Conservation (phyloP, 2,113 vertebrate species). For the Synodontis membranacea region DNA sequence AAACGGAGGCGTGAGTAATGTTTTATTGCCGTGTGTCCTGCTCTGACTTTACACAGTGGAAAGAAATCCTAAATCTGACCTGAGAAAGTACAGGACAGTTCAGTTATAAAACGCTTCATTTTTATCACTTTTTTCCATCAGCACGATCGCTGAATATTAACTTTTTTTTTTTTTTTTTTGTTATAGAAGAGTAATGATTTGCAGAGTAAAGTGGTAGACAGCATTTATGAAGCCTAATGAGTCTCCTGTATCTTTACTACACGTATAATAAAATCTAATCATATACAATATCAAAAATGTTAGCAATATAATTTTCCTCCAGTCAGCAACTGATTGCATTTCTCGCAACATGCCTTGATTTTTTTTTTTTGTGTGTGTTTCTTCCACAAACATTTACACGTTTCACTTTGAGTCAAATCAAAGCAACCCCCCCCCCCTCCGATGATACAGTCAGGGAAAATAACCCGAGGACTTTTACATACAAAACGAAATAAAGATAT, state of each 20-base stretch:
- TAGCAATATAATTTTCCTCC: no score
- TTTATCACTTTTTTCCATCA: constrained; percentile 7
- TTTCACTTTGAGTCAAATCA: neutral
- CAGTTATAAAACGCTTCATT: neutral
- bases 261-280: neutral
- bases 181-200: neutral
- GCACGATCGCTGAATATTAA: neutral
- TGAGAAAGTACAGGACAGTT: neutral
- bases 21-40: neutral
- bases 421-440: no score
- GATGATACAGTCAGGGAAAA: no score
- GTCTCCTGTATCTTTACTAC: neutral
- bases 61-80: neutral
- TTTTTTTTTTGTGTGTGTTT: neutral
- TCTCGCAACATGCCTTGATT: neutral
- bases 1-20: neutral
- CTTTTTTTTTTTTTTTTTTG: neutral
- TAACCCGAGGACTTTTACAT: neutral
- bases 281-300: no score
- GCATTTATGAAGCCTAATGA: neutral
- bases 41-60: neutral
- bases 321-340: neutral
- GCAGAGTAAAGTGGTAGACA: neutral
- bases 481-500: neutral
- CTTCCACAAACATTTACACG: neutral